Evolutionary conservation across 2,888 invertebrate genomes (phyloP).

Genomic region (Mayetiola destructor): DNA sequence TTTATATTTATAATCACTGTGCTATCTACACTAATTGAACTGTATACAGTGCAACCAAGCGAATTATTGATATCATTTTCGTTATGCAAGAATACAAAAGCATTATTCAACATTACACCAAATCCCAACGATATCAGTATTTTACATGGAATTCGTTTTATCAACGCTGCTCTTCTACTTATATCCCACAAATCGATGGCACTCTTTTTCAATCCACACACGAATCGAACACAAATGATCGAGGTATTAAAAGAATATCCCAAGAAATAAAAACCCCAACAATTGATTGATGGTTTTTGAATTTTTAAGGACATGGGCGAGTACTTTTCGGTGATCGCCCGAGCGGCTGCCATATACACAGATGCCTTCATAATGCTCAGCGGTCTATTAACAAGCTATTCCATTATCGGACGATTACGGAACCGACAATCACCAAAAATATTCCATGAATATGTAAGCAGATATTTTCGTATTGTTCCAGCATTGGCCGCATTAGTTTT

Average conservation of each 20-base stretch:
- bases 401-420: constrained; percentile 43
- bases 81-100: constrained; percentile 41
- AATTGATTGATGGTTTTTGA: neutral
- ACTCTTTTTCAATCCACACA: constrained; percentile 48
- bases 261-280: too few species aligned
- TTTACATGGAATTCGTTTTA: constrained; percentile 49
- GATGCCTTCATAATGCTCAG: constrained; percentile 58
- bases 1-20: too few species aligned
- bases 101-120: constrained; percentile 39
- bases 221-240: constrained; percentile 49
- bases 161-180: constrained; percentile 43
- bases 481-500: constrained; percentile 47
- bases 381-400: constrained; percentile 49
- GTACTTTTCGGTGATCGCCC: constrained; percentile 43
- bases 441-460: constrained; percentile 45
- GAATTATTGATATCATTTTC: constrained; percentile 46
- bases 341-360: constrained; percentile 54
- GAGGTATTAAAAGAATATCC: too few species aligned
- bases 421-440: constrained; percentile 41
- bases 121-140: constrained; percentile 43
- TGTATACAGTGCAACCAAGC: constrained; percentile 25
- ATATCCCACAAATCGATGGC: constrained; percentile 52
- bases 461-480: constrained; percentile 43
- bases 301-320: constrained; percentile 38
- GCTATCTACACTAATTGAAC: constrained; percentile 30